Evolutionary conservation across 1,140 invertebrate species (phyloP).

Genomic region (Mycetomoellerius zeteki): DNA sequence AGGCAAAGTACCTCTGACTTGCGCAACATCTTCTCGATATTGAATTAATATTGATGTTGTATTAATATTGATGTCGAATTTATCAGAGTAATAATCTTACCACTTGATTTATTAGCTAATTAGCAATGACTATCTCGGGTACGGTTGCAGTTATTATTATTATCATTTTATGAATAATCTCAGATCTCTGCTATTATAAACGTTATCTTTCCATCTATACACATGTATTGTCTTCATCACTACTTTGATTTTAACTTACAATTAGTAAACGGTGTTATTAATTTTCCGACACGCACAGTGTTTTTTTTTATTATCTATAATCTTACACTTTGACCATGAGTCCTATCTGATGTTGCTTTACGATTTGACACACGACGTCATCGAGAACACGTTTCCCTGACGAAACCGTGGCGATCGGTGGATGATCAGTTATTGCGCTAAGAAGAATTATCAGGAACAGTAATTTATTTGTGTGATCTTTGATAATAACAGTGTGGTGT

Average conservation of each 20-base stretch:
- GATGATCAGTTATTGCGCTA: slow-evolving; percentile 7
- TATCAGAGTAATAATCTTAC: background rate
- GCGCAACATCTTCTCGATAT: background rate
- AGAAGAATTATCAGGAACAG: slow-evolving; percentile 45
- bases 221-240: background rate
- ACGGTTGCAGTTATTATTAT: background rate
- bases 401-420: slow-evolving; percentile 26
- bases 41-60: slow-evolving; percentile 11
- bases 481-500: slow-evolving; percentile 34
- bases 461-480: slow-evolving; percentile 48
- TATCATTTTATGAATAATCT: slow-evolving; percentile 8
- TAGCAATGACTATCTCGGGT: background rate
- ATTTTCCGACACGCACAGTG: slow-evolving; percentile 12
- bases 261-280: slow-evolving; percentile 23
- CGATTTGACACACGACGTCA: slow-evolving; percentile 53
- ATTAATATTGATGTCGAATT: slow-evolving; percentile 13
- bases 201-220: slow-evolving; percentile 8
- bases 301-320: slow-evolving; percentile 30
- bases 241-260: slow-evolving; percentile 26
- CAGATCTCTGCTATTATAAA: background rate
- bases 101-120: slow-evolving; percentile 23
- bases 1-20: background rate
- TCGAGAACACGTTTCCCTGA: slow-evolving; percentile 4
- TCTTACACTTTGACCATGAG: slow-evolving; percentile 18
- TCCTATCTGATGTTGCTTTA: slow-evolving; percentile 10